Evolutionary conservation across 2,113 vertebrate genomes (phyloP), one percentile per base, ranked within the genome.

Genomic region (Alces alces): DNA sequence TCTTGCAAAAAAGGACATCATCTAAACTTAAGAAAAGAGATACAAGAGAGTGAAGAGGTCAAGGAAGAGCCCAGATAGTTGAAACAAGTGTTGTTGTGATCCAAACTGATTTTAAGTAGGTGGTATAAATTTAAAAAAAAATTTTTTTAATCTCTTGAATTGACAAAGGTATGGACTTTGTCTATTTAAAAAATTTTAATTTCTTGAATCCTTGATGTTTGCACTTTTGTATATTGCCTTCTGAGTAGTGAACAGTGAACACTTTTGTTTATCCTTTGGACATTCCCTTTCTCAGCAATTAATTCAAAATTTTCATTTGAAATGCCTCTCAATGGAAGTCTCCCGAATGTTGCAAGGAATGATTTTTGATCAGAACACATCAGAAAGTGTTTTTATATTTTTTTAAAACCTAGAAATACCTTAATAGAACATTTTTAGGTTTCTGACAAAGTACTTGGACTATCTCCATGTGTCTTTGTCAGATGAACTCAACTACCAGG

Each of bases 191-290:
- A 6, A 13, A 5, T 57, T 92, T 93, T 61, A 39, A 23, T 93
- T 96, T 91, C 28, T 83, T 61, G 33, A 82, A 78, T 88, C 58
- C 91, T 55, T 91, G 61, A 95, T 96, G 78, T 15, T 70, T 25
- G 78, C 15, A 33, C 47, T 70, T 86, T 83, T 73, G 36, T 92
- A 17, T 91, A 85, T 83, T 96, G 13, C 23, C 33, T 91, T 86
- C 50, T 91, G 70, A 96, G 82, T 79, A 93, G 6, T 36, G 45
- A 96, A 73, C 73, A 93, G 7, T 47, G 52, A 95, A 73, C 47
- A 93, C 16, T 95, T 79, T 83, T 78, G 47, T 97, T 97, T 96
- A 82, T 96, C 50, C 30, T 70, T 93, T 91, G 93, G 92, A 87
- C 3, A 70, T 89, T 95, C 27, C 33, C 23, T 94, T 87, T 95